Percentiles rank a stretch among this genome's conserved stretches.
Conservation (phyloP, 1,140 invertebrate genomes). For the Drosophila truncata region DNA sequence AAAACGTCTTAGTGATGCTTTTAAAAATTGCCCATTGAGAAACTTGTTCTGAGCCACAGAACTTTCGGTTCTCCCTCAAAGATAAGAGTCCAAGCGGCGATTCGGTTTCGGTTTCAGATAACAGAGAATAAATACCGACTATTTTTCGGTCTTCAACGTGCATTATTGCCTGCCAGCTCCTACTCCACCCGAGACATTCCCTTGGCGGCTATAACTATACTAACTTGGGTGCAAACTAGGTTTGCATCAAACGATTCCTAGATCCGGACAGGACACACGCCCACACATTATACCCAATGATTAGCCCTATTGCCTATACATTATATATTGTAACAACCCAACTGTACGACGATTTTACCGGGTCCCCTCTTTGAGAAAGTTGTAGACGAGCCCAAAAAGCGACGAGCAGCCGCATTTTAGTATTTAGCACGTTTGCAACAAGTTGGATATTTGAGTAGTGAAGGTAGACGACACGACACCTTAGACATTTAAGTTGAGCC, state of each 20-base stretch:
- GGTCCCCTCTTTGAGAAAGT: conserved; percentile 30
- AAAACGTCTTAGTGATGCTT: conserved; percentile 84
- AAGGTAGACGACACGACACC: conserved; percentile 22
- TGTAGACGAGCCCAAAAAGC: neutral
- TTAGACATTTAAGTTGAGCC: conserved; percentile 34
- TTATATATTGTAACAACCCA: conserved; percentile 24
- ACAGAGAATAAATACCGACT: conserved; percentile 35
- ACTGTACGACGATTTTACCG: conserved; percentile 37
- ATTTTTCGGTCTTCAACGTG: conserved; percentile 64
- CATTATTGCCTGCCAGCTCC: conserved; percentile 72
- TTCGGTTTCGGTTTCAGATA: conserved; percentile 68
- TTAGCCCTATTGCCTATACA: conserved; percentile 35
- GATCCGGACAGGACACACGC: conserved; percentile 15
- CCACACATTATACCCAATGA: conserved; percentile 18
- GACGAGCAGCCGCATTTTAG: conserved; percentile 23
- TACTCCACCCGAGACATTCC: conserved; percentile 49
- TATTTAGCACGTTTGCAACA: conserved; percentile 26
- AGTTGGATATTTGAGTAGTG: conserved; percentile 35
- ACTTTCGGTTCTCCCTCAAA: conserved; percentile 5
- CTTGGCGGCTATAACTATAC: conserved; percentile 53
- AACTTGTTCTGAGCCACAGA: conserved; percentile 73
- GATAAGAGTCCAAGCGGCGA: conserved; percentile 39
- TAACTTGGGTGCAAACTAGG: conserved; percentile 66
- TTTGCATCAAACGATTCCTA: conserved; percentile 37
- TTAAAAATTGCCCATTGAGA: conserved; percentile 83